A percentile compares a stretch with the other conserved stretches of the same genome.
These are phyloP conservation scores for Carduelis carduelis DNA, from an alignment of 2,797 vertebrate genomes.

Conservation along the genomic window DNA sequence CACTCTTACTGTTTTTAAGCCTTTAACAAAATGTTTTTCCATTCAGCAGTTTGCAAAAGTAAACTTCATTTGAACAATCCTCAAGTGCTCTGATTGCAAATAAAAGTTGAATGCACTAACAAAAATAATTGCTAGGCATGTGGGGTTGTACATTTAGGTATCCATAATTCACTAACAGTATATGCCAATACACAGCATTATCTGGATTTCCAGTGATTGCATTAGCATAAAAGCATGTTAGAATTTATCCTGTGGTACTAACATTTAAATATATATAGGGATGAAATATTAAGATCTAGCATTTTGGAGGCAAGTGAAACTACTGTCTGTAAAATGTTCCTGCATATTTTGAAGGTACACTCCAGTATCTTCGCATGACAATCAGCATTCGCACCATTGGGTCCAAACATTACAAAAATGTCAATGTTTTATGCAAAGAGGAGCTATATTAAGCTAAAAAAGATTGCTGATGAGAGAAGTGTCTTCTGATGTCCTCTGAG, in stretches of 20 bases:
- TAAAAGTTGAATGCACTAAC: slow-evolving; percentile 63
- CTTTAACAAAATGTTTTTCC: slow-evolving; percentile 31
- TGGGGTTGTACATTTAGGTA: slow-evolving; percentile 45
- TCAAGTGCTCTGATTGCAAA: slow-evolving; percentile 61
- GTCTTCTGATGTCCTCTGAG: slow-evolving; percentile 60
- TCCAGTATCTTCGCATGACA: slow-evolving; percentile 48
- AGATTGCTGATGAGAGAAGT: slow-evolving; percentile 58
- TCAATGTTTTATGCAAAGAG: slow-evolving; percentile 71
- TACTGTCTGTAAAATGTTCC: slow-evolving; percentile 50
- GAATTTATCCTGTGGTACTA: slow-evolving; percentile 61
- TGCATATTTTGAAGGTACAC: slow-evolving; percentile 53
- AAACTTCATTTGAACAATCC: slow-evolving; percentile 54
- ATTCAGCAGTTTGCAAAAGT: slow-evolving; percentile 59
- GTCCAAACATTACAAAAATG: slow-evolving; percentile 66
- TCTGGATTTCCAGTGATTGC: slow-evolving; percentile 68
- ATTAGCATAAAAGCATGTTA: slow-evolving; percentile 69
- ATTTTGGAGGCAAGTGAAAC: slow-evolving; percentile 62
- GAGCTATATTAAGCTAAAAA: slow-evolving; percentile 65
- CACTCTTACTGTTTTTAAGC: slow-evolving; percentile 32
- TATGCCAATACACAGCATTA: slow-evolving; percentile 63
- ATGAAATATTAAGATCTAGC: slow-evolving; percentile 66
- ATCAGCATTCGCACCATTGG: slow-evolving; percentile 60
- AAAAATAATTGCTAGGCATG: slow-evolving; percentile 56
- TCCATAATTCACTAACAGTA: slow-evolving; percentile 49
- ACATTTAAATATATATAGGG: slow-evolving; percentile 75